Evolutionary conservation across 2,888 invertebrate species (phyloP).

Genomic region (Cantharis lateralis): DNA sequence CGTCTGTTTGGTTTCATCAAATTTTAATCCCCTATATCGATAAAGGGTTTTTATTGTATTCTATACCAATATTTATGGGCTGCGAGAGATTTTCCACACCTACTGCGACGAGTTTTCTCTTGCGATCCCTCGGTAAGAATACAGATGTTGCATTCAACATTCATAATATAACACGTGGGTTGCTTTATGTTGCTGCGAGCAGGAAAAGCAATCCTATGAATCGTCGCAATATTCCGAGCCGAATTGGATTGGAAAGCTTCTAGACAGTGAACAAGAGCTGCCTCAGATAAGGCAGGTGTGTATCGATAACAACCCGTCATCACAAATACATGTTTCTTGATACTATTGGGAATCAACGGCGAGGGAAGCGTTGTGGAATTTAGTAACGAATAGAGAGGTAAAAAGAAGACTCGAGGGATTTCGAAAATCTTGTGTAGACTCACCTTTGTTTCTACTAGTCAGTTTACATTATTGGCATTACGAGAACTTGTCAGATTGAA

Average conservation of each 20-base stretch:
- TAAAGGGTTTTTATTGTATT: conserved; percentile 46
- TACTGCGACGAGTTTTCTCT: conserved; percentile 44
- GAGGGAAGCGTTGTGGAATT: conserved; percentile 31
- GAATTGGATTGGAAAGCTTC: conserved; percentile 54
- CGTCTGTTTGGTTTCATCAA: conserved; percentile 41
- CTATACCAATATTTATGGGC: conserved; percentile 38
- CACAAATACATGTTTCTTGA: conserved; percentile 38
- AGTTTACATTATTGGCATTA: conserved; percentile 29
- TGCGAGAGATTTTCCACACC: conserved; percentile 45
- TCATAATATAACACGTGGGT: conserved; percentile 52
- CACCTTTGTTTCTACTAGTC: conserved; percentile 30
- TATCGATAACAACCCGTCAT: conserved; percentile 36
- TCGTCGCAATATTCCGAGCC: conserved; percentile 51
- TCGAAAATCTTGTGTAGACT: conserved; percentile 27
- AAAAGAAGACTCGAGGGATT: conserved; percentile 16
- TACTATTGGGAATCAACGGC: conserved; percentile 32
- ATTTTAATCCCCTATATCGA: conserved; percentile 48
- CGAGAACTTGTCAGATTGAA: conserved; percentile 27
- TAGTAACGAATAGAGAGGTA: conserved; percentile 19
- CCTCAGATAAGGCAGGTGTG: conserved; percentile 33
- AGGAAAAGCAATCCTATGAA: conserved; percentile 53
- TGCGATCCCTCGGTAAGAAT: conserved; percentile 42
- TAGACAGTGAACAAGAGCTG: conserved; percentile 44
- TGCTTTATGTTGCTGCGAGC: conserved; percentile 50
- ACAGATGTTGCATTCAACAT: conserved; percentile 56